A percentile compares a stretch with the other conserved stretches of the same genome.
phyloP scores from a whole-genome alignment of 2,888 invertebrate species.

The Aphidoletes aphidimyza region DNA sequence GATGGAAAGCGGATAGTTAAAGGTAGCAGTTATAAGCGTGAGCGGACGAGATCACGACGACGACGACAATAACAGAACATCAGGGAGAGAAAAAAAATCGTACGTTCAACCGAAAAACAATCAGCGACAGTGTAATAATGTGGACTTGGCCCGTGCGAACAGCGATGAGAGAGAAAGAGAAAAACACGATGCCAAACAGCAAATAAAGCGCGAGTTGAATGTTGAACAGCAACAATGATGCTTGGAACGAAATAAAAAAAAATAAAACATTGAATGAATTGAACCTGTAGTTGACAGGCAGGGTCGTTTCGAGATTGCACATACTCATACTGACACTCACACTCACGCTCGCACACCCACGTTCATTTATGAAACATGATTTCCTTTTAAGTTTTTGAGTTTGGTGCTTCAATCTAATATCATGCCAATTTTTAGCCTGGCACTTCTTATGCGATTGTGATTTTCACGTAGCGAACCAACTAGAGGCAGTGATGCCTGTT shows the following conservation, averaged over 20 bases:
- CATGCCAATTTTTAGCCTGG: neutral
- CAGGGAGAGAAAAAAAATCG: neutral
- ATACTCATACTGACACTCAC: neutral
- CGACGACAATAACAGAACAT: no score
- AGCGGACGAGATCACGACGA: no score
- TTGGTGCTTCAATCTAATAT: slow-evolving; percentile 7
- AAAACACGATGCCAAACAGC: neutral
- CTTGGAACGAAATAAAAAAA: neutral
- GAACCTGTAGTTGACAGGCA: neutral
- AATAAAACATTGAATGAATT: neutral
- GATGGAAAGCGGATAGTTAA: neutral
- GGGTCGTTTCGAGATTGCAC: neutral
- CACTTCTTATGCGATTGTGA: neutral
- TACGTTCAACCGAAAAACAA: neutral
- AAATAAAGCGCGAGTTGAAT: neutral
- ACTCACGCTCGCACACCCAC: no score
- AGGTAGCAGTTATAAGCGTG: neutral
- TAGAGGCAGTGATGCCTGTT: no score
- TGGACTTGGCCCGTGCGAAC: neutral
- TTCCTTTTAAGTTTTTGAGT: neutral
- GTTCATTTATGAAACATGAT: neutral
- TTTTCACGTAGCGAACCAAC: neutral
- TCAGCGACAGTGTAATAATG: neutral
- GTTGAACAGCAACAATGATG: neutral
- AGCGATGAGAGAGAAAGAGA: neutral